Evolutionary conservation across 2,888 invertebrate genomes (phyloP).

Genomic region (Teleogryllus oceanicus): DNA sequence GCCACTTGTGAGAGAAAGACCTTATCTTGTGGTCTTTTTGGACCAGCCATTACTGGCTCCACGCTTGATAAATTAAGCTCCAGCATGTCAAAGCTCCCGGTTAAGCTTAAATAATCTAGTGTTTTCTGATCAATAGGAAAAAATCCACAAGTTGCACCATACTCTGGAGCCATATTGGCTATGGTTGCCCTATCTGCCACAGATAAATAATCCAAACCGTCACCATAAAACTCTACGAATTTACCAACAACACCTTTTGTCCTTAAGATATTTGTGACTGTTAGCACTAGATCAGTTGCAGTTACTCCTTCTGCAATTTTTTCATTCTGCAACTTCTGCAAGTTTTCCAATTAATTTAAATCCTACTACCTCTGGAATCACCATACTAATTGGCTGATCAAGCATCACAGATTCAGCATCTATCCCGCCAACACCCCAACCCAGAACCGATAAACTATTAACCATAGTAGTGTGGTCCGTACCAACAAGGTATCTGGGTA

Average conservation of each 20-base stretch:
- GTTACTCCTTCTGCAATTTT: slow-evolving; percentile 31
- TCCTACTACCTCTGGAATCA: slow-evolving; percentile 34
- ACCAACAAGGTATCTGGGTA: slow-evolving; percentile 33
- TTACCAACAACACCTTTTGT: slow-evolving; percentile 33
- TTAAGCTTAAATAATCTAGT: slow-evolving; percentile 20
- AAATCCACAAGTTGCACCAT: slow-evolving; percentile 33
- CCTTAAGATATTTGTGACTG: slow-evolving; percentile 29
- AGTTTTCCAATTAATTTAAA: slow-evolving; percentile 33
- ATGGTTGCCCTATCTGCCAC: slow-evolving; percentile 33
- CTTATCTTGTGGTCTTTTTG: slow-evolving; percentile 30
- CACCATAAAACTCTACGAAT: slow-evolving; percentile 34
- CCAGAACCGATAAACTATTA: slow-evolving; percentile 31
- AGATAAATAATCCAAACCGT: slow-evolving; percentile 29
- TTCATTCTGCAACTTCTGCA: too few species aligned
- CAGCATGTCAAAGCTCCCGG: neutral
- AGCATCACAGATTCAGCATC: slow-evolving; percentile 34
- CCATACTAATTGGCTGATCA: slow-evolving; percentile 33
- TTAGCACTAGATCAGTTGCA: slow-evolving; percentile 32
- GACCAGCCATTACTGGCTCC: slow-evolving; percentile 26
- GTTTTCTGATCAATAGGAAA: slow-evolving; percentile 32
- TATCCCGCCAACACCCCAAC: slow-evolving; percentile 35
- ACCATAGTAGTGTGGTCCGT: slow-evolving; percentile 34
- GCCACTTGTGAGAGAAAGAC: slow-evolving; percentile 28
- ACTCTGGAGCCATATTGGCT: slow-evolving; percentile 32
- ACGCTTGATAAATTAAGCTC: slow-evolving; percentile 25